A percentile compares a stretch with the other conserved stretches of the same genome.
phyloP scores from a whole-genome alignment of 2,888 invertebrate genomes.

The Mythimna impura region DNA sequence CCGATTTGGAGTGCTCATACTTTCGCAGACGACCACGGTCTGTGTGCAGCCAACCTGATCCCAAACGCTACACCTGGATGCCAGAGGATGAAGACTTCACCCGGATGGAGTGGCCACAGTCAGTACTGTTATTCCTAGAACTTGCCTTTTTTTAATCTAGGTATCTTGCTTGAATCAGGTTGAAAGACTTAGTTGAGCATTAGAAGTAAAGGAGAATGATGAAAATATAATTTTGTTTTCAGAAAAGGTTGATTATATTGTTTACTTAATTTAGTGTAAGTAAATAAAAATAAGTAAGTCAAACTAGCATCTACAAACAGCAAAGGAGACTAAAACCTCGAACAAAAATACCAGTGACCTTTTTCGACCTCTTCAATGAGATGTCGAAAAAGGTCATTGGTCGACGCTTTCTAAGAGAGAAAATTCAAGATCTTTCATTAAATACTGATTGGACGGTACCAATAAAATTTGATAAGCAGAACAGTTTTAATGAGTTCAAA shows the following conservation, averaged over 20 bases:
- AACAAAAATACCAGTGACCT: constrained; percentile 9
- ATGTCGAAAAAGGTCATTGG: no score
- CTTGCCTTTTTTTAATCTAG: background rate
- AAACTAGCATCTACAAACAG: background rate
- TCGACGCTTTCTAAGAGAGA: background rate
- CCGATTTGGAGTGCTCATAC: constrained; percentile 95
- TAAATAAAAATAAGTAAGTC: background rate
- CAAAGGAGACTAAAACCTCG: background rate
- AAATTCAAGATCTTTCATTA: constrained; percentile 22
- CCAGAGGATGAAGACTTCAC: constrained; percentile 94
- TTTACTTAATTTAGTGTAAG: no score
- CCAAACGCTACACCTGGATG: constrained; percentile 94
- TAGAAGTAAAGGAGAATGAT: background rate
- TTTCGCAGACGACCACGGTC: constrained; percentile 95
- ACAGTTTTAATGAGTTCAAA: constrained; percentile 58
- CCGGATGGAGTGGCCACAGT: constrained; percentile 93
- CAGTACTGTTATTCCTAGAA: constrained; percentile 66
- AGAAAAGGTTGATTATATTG: no score
- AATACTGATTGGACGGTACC: background rate
- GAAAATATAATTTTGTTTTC: background rate
- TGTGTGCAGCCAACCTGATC: constrained; percentile 93
- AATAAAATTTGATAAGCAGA: constrained; percentile 24
- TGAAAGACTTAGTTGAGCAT: background rate
- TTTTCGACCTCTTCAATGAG: background rate
- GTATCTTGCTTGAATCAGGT: background rate